Base-by-base conservation (phyloP, 2,113 vertebrate species). In the Labeo catla region DNA sequence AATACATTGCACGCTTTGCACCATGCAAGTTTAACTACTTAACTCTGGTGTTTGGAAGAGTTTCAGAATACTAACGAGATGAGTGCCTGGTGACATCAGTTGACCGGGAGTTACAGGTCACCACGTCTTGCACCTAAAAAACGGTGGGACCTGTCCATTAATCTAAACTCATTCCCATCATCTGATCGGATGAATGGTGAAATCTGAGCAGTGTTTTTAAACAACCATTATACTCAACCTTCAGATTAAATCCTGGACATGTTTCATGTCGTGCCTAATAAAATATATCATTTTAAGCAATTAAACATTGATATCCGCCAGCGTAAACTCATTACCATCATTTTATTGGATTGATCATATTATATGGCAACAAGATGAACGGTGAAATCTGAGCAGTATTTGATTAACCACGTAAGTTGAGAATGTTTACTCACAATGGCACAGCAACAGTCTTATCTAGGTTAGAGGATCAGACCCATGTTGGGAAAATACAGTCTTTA, bases 1-100 rank as follows among this genome's bases (percentile, higher is more conserved):
- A 93, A 93, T 88, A 91, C 90, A 91, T 91, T 74, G 93, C 78
- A 89, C 94, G 88, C 92, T 91, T 73, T 87, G 92, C 90, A 54
- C 88, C 86, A 89, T 89, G 92, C 91, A 88, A 91, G 87, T 92
- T 89, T 88, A 91, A 93, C 91, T 91, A 89, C 81, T 91, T 86
- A 87, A 87, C 91, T 91, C 91, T 86, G 85, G 92, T 90, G 87
- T 80, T 54, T 36, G 49, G 83, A 77, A 84, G 49, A 89, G 86
- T 89, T 87, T 85, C 70, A 36, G 88, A 87, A 85, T 82, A 82
- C 83, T 82, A 87, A 87, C 63, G 83, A 89, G 86, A 87, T 87
- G 85, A 87, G 72, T 43, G 70, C n/a, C 43, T 2, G 82, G 77
- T 87, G 77, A 81, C 85, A 80, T 86, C 84, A 61, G 81, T 34